phyloP scores from a whole-genome alignment of 1,140 invertebrate genomes.

The Drosophila ficusphila region DNA sequence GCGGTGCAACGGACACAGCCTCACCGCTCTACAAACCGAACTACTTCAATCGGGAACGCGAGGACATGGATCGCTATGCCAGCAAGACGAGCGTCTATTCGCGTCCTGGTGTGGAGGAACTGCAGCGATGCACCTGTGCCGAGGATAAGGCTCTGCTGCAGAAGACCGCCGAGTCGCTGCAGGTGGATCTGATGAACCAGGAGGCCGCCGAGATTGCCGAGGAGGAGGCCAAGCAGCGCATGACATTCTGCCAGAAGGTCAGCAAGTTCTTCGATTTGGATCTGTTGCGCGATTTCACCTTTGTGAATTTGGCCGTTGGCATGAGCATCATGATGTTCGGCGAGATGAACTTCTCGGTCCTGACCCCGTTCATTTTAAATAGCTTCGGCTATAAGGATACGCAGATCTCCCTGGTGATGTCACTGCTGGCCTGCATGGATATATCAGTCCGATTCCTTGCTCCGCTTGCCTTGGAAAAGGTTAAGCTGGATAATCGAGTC shows the following conservation, averaged over 20 bases:
- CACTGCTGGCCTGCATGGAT: slow-evolving; percentile 86
- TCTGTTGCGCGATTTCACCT: slow-evolving; percentile 87
- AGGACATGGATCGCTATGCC: slow-evolving; percentile 64
- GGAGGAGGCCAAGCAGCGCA: slow-evolving; percentile 63
- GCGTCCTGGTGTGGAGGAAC: slow-evolving; percentile 42
- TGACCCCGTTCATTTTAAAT: slow-evolving; percentile 88
- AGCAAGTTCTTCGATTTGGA: slow-evolving; percentile 88
- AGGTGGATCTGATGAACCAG: slow-evolving; percentile 19
- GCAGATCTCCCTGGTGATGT: slow-evolving; percentile 87
- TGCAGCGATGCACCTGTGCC: slow-evolving; percentile 67
- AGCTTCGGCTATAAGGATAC: slow-evolving; percentile 86
- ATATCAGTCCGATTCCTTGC: slow-evolving; percentile 87
- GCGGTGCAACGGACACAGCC: not conserved
- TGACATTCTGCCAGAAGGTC: slow-evolving; percentile 85
- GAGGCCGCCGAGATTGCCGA: slow-evolving; percentile 40
- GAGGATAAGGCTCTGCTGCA: slow-evolving; percentile 69
- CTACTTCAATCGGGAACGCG: slow-evolving; percentile 84
- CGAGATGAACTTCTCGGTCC: slow-evolving; percentile 89
- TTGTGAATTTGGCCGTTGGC: slow-evolving; percentile 88
- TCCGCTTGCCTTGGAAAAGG: slow-evolving; percentile 87
- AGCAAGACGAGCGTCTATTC: slow-evolving; percentile 72
- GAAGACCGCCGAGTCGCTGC: slow-evolving; percentile 55
- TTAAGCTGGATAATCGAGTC: slow-evolving; percentile 87
- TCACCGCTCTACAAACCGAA: slow-evolving; percentile 64
- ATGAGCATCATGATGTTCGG: slow-evolving; percentile 88